phyloP scores from a whole-genome alignment of 2,888 invertebrate species.

The Pycnomerus fuliginosus region DNA sequence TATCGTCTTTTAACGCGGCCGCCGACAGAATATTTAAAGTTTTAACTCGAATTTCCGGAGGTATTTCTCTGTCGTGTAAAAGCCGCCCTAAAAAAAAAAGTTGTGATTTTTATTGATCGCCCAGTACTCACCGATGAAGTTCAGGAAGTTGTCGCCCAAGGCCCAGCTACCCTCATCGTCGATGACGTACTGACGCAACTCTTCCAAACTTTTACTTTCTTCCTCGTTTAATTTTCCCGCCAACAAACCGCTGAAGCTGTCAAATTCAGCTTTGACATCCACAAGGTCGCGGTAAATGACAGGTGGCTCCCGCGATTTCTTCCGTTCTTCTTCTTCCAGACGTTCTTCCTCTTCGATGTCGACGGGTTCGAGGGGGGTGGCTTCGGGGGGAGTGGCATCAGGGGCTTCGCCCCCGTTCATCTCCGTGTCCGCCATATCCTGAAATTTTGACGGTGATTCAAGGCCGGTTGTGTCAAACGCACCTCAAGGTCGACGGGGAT shows the following conservation, averaged over 20 bases:
- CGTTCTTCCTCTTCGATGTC: conserved; percentile 65
- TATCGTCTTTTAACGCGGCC: conserved; percentile 84
- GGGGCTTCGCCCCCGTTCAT: conserved; percentile 47
- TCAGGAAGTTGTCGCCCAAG: conserved; percentile 82
- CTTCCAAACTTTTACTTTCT: conserved; percentile 75
- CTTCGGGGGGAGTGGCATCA: too few species aligned
- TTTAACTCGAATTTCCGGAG: conserved; percentile 63
- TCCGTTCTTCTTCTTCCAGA: conserved; percentile 67
- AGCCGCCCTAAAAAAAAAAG: conserved; percentile 56
- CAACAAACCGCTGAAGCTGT: conserved; percentile 66
- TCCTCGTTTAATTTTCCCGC: conserved; percentile 72
- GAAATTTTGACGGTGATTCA: background rate
- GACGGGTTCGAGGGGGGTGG: conserved; percentile 58
- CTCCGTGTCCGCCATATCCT: conserved; percentile 22
- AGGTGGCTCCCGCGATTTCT: conserved; percentile 74
- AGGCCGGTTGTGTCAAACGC: conserved; percentile 7
- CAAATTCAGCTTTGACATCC: conserved; percentile 74
- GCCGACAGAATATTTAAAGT: conserved; percentile 72
- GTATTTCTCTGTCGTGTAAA: conserved; percentile 61
- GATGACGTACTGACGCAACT: conserved; percentile 83
- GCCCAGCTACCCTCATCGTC: conserved; percentile 93
- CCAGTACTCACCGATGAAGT: conserved; percentile 67
- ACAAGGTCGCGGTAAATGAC: conserved; percentile 71
- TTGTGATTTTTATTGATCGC: conserved; percentile 3
- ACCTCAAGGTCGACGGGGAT: conserved; percentile 45